Percentiles rank a stretch among this genome's conserved stretches.
phyloP scores from a whole-genome alignment of 2,113 vertebrate species.

The Casuarius casuarius region DNA sequence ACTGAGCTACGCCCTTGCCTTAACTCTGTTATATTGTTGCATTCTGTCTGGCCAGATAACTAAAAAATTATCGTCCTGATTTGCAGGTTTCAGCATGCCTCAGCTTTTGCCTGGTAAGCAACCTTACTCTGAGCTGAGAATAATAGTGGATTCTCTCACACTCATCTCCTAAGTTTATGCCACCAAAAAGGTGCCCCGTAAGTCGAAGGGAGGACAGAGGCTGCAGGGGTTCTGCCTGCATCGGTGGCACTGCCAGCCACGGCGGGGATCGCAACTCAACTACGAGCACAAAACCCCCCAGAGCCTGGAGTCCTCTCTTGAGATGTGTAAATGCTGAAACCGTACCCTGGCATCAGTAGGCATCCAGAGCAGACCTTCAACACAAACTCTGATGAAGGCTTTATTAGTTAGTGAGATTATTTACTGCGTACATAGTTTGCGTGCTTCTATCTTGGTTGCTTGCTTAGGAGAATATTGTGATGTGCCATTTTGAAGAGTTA shows the following conservation, averaged over 20 bases:
- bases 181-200: neutral
- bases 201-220: neutral
- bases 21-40: neutral
- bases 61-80: neutral
- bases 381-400: neutral
- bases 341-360: neutral
- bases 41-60: neutral
- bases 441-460: neutral
- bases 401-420: neutral
- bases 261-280: neutral
- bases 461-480: neutral
- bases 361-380: neutral
- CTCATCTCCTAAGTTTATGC: neutral
- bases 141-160: neutral
- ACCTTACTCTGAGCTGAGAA: neutral
- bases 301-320: neutral
- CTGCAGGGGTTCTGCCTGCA: neutral
- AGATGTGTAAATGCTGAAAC: neutral
- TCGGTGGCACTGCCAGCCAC: neutral
- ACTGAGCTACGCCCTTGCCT: neutral
- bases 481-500: neutral
- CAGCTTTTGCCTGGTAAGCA: neutral
- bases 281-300: neutral
- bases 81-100: neutral
- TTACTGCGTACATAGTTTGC: neutral